phyloP scores from a whole-genome alignment of 2,888 invertebrate species.

The Lamellibrachia columna region DNA sequence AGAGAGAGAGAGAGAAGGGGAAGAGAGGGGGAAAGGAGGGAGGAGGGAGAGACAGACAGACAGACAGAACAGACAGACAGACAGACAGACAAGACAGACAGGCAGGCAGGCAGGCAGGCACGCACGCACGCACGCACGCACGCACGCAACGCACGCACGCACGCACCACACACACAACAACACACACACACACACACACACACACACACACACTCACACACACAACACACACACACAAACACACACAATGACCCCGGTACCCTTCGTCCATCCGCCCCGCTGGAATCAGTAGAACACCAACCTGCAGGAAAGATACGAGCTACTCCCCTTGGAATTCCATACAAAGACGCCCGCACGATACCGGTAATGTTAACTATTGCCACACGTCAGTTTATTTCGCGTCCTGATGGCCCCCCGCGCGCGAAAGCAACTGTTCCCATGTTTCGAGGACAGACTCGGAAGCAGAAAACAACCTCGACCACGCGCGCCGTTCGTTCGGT shows the following conservation, averaged over 20 bases:
- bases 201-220: not conserved
- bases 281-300: not conserved
- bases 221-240: not conserved
- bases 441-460: not conserved
- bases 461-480: not conserved
- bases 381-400: not conserved
- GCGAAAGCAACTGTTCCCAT: not conserved
- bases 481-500: not conserved
- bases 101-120: not conserved
- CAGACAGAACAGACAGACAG: no score
- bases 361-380: not conserved
- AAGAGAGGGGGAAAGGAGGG: no score
- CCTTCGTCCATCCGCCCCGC: not conserved
- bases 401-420: not conserved
- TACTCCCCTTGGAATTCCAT: not conserved
- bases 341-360: not conserved
- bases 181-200: not conserved
- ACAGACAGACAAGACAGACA: no score
- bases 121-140: not conserved
- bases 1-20: no score
- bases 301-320: not conserved
- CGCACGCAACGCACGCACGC: not conserved
- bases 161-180: not conserved
- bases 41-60: no score
- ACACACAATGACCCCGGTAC: not conserved